Base-by-base conservation (phyloP, 2,113 vertebrate species). In the Phyllopteryx taeniolatus region DNA sequence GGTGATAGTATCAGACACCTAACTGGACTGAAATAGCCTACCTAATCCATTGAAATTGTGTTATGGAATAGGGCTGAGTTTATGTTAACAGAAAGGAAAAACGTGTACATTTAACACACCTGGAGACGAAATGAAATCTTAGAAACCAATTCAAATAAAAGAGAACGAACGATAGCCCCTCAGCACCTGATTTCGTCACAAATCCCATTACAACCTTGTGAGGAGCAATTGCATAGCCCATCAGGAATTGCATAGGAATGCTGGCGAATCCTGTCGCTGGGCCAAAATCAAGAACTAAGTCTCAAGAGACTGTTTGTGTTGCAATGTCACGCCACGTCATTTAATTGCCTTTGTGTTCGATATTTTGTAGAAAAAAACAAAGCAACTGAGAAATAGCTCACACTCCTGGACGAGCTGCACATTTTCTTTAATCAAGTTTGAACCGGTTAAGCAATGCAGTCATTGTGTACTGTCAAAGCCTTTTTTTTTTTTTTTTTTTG, bases 1-100 rank as follows among this genome's bases (percentile, higher is more conserved):
- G 68, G 33, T 64, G 46, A 82, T 71, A 69, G 22, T 35, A 68
- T 75, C 72, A 76, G 20, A 76, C 67, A 78, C 35, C 76, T n/a
- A 74, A 54, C 2, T 68, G 39, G 0, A 62, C 22, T 33, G 20
- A 76, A 83, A 75, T 10, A 66, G 27, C 27, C 3, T 12, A 4
- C 10, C 33, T 22, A 22, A 8, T 44, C n/a, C 4, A 61, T 10
- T 14, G 22, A 1, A 67, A 17, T 64, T 1, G 2, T 10, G 27
- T 27, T 14, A 47, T 8, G 43, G 13, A 22, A 31, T 47, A 1
- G 3, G 6, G 12, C 5, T 46, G 63, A 17, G 2, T 31, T 14
- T 33, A 13, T 27, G 9, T 14, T 27, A 2, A 60, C 47, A 15
- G 15, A 49, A 49, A 12, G 35, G 35, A 22, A 22, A 7, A 11